A percentile compares a stretch with the other conserved stretches of the same genome.
phyloP scores from a whole-genome alignment of 2,797 vertebrate genomes.

The Hoplostethus atlanticus region DNA sequence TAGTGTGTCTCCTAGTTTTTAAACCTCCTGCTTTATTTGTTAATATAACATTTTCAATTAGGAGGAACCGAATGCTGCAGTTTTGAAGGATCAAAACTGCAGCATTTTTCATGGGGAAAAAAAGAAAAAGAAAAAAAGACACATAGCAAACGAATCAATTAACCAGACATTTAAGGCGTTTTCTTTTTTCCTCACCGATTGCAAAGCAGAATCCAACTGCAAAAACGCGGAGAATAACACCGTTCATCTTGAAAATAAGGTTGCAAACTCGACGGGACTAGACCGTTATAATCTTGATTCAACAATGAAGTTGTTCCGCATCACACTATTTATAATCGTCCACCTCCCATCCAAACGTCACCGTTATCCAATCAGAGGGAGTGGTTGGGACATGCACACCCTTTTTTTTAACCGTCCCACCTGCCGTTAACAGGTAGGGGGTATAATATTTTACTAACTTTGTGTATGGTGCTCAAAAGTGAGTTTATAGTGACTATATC shows the following conservation, averaged over 20 bases:
- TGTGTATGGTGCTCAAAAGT: not conserved
- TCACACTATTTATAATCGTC: conserved; percentile 67
- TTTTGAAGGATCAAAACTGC: no score
- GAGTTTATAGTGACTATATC: no score
- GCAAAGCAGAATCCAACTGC: conserved; percentile 74
- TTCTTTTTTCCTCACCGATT: conserved; percentile 69
- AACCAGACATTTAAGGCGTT: no score
- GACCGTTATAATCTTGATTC: conserved; percentile 52
- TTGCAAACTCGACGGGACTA: not conserved
- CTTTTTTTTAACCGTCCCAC: not conserved
- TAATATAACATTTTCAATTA: no score
- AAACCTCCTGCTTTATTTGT: no score
- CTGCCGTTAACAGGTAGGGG: not conserved
- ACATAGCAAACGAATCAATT: not conserved
- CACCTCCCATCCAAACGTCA: conserved; percentile 55
- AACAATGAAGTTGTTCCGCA: not conserved
- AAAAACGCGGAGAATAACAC: conserved; percentile 66
- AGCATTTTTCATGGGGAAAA: not conserved
- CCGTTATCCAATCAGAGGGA: conserved; percentile 61
- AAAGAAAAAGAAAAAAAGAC: not conserved
- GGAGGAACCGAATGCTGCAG: no score
- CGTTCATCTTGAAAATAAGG: conserved; percentile 73
- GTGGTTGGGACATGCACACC: conserved; percentile 4
- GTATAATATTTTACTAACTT: not conserved
- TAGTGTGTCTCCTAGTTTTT: no score